Conservation (phyloP, 2,888 invertebrate genomes). For the Iselma pallidipennis region DNA sequence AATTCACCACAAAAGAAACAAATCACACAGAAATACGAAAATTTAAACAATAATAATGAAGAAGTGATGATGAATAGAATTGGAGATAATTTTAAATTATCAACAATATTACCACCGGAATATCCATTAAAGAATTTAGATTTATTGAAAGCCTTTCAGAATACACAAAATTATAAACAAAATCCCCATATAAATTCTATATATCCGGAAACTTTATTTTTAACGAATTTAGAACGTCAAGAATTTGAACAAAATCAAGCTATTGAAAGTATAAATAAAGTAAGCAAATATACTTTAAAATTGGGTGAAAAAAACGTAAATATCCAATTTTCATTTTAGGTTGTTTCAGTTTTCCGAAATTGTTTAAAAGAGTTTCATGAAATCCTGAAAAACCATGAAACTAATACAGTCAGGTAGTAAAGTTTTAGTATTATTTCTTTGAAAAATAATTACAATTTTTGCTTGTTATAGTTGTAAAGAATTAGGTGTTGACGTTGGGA, state of each 20-base stretch:
- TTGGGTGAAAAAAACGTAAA: too few relatives aligned
- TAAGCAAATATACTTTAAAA: too few relatives aligned
- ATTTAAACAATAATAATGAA: not conserved
- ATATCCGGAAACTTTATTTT: slow-evolving; percentile 34
- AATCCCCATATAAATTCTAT: slow-evolving; percentile 28
- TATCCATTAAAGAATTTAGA: not conserved
- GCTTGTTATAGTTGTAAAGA: slow-evolving; percentile 36
- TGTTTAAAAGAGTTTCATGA: slow-evolving; percentile 37
- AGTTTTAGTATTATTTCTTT: too few relatives aligned
- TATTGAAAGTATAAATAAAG: slow-evolving; percentile 34
- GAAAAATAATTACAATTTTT: too few relatives aligned
- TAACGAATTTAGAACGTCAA: slow-evolving; percentile 31
- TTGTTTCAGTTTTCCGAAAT: slow-evolving; percentile 36
- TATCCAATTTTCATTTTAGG: slow-evolving; percentile 35
- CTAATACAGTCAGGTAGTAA: too few relatives aligned
- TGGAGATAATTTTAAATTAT: not conserved
- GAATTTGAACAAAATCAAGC: slow-evolving; percentile 30
- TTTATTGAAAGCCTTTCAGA: slow-evolving; percentile 29
- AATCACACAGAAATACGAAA: not conserved
- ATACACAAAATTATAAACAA: slow-evolving; percentile 28
- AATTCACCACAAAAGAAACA: not conserved
- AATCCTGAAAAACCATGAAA: slow-evolving; percentile 36
- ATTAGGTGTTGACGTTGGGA: slow-evolving; percentile 42
- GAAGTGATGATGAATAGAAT: too few relatives aligned
- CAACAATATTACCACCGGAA: not conserved